Conservation (phyloP, 2,888 invertebrate genomes). For the Prosapia bicincta region DNA sequence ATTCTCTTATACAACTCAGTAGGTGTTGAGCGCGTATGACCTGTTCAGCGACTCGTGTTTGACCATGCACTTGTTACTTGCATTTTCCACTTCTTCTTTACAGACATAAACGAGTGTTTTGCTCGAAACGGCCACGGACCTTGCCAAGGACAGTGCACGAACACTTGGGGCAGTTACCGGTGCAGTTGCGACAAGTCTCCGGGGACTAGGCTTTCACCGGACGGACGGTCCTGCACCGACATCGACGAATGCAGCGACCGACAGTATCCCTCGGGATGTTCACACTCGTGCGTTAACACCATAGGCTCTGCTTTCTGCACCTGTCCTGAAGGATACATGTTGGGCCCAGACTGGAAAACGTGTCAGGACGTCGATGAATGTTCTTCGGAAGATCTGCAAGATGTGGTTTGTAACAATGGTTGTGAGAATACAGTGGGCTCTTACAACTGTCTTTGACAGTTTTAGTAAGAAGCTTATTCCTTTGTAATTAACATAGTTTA, state of each 20-base stretch:
- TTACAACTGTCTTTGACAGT: constrained; percentile 42
- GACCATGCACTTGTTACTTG: not conserved
- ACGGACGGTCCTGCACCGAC: constrained; percentile 56
- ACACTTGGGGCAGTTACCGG: constrained; percentile 55
- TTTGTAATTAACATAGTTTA: no score
- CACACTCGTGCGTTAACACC: constrained; percentile 58
- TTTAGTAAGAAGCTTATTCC: no score
- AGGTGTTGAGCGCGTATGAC: not conserved
- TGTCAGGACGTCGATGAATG: constrained; percentile 41
- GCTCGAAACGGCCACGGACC: constrained; percentile 60
- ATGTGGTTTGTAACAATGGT: constrained; percentile 38
- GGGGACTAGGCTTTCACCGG: constrained; percentile 54
- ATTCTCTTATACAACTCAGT: not conserved
- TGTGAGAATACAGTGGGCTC: constrained; percentile 39
- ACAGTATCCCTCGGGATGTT: constrained; percentile 45
- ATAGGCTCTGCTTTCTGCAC: constrained; percentile 46
- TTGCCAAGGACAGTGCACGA: constrained; percentile 60
- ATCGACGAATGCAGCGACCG: constrained; percentile 55
- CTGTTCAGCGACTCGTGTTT: not conserved
- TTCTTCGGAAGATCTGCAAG: not conserved
- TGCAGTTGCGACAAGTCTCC: constrained; percentile 56
- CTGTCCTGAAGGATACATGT: constrained; percentile 34
- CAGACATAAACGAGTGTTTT: constrained; percentile 60
- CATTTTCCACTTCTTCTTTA: no score
- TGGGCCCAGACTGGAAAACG: constrained; percentile 35